Base-by-base conservation (phyloP, 2,113 vertebrate genomes). In the Rhabdornis inornatus region DNA sequence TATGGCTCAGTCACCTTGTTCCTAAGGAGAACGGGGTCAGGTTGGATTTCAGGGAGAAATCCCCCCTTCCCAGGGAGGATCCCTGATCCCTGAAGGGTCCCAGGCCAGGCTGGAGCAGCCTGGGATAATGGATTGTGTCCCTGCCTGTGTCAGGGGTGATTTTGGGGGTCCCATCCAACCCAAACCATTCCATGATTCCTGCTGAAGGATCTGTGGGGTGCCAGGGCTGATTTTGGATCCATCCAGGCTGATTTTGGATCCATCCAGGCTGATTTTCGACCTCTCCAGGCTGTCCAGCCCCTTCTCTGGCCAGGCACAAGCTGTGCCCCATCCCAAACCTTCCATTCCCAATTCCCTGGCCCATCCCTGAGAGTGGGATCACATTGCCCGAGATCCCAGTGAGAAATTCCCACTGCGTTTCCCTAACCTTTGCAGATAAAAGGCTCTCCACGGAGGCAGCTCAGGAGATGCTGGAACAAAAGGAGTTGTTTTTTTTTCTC, bases 381-480 rank as follows among this genome's bases (percentile, higher is more conserved):
- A 18, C 42, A 44, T 18, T 10, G 49, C 45, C 53, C 15, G 33
- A 18, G 53, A 11, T 18, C 6, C 64, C 44, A 1, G 31, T 2
- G 65, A 56, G 74, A 30, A 24, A n/a, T 4, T 30, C 10, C 13
- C 35, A 0, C 68, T 0, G 4, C 4, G 0, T 31, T 84, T 63
- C 63, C 52, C 55, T 21, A 90, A 66, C 59, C 86, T 84, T 74
- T 30, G 23, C 66, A 20, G 80, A 92, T 9, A 70, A 93, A 95
- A 78, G 63, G 24, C 93, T 90, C 57, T 35, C 59, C 59, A 27
- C 1, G 35, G 57, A 87, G 70, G 18, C 85, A 27, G 55, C 92
- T 90, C 72, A 65, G 42, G 81, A 74, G 83, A 40, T 84, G 69
- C 56, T 39, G 18, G 78, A 89, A 93, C 93, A 97, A 96, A 94